Evolutionary conservation across 2,113 vertebrate genomes (phyloP), one percentile per base, ranked within the genome.

Genomic region (Dryoscopus gambensis): DNA sequence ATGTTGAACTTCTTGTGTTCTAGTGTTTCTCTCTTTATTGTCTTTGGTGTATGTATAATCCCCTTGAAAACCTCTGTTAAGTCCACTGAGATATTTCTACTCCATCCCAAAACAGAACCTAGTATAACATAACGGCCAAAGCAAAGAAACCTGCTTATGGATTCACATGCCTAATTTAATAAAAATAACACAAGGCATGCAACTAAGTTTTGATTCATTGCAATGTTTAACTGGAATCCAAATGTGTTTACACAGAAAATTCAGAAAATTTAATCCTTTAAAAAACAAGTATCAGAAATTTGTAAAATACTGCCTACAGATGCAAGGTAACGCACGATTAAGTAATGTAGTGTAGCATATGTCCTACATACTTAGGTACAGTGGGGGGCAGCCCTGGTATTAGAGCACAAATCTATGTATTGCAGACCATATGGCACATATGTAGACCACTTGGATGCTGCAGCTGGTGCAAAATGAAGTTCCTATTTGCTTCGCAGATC

Each of bases 391-490:
- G 60, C 49, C 76, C 42, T 68, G 82, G 62, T 69, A 96, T 93
- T 92, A 95, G 62, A 90, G 60, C 69, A 93, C 68, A 80, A 75
- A 92, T 93, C 76, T 73, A 60, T 1, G 37, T 55, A 57, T 18
- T 84, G 53, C 64, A 93, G 83, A 96, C 95, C 96, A 96, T 94
- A 94, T 97, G 96, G 76, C 86, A 81, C 65, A 89, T 78, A 93
- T 92, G 76, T 64, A 91, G 93, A 95, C 83, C 86, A 78, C 95
- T 96, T 96, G 92, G 88, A 95, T 84, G 88, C 80, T 93, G 84
- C 93, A 94, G 71, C 93, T 96, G 95, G 68, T 92, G 65, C 59
- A 94, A 85, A 89, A 86, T 71, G 63, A 93, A 92, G 56, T 71
- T 95, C 71, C 83, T 88, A 75, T 80, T 94, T 95, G 82, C 90